Evolutionary conservation across 1,140 invertebrate species (phyloP), one percentile per base, ranked within the genome.

Genomic region (Heliconius nattereri): DNA sequence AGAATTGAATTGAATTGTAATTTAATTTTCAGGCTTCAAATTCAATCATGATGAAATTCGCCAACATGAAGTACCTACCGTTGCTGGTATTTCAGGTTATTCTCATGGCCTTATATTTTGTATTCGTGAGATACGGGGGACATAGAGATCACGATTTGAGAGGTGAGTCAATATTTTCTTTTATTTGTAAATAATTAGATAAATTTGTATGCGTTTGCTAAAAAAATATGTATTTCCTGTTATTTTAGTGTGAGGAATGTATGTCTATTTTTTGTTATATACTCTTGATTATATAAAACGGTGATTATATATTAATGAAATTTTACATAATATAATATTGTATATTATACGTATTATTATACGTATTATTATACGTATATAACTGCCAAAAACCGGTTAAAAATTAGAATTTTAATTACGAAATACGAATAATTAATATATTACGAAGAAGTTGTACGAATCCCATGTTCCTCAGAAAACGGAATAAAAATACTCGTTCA

Each of bases 1-100:
- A 45, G 13, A 45, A 45, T 1, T 45, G 20, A 20, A 23, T 8
- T 23, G 8, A 72, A 72, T n/a, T 23, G 13, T 37, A 7, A 2
- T 72, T 72, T 37, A n/a, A 20, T 72, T 72, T 72, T 40, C 35
- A 37, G 35, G 19, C 54, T 75, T 75, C 73, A 79, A 66, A 23
- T 66, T 60, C 49, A 73, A 52, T 20, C 45, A 91, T 92, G 90
- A 81, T 87, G 76, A 92, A 90, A 76, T 83, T 84, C 13, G 66
- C 80, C 7, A 83, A 82, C 6, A 82, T 88, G 81, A 91, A 89
- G 80, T 92, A 90, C 75, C 40, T 85, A 54, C 89, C 91, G 16
- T 74, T 92, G 70, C 75, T 92, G 81, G 83, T 86, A 54, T 90
- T 92, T 60, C 90, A 92, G 76, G 32, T 92, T 20, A 66, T 92